Base-by-base conservation (phyloP, 2,113 vertebrate genomes). In the Proteles cristata region DNA sequence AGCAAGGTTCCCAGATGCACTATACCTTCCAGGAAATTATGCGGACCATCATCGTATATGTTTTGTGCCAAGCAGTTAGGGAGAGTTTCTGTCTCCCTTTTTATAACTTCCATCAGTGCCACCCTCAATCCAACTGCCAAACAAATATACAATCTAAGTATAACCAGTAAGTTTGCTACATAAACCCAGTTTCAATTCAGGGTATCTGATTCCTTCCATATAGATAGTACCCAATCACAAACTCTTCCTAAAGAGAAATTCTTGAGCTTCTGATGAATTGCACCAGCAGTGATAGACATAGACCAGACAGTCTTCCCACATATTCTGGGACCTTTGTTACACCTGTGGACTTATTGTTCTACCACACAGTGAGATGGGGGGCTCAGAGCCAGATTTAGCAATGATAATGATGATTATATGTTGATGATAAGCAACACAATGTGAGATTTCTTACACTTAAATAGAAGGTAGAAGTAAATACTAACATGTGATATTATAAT, bases 1-100 rank as follows among this genome's bases (percentile, higher is more conserved):
- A 71, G 43, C 50, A 58, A 69, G 90, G 39, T 76, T 77, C 11
- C 50, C 61, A 86, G 11, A 31, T n/a, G 25, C 86, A 8, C 63
- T 58, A 58, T 90, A 45, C 53, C 23, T 58, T 81, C 88, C 68
- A 94, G 74, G 63, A 90, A 96, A 93, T 84, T 48, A 84, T 17
- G 26, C 55, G 45, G 31, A 83, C 28, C 33, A 88, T 58, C 89
- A 68, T 79, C 63, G 33, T 39, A 21, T 39, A 45, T 5, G 12
- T 76, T 88, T 88, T 66, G 55, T 35, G 35, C 25, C 58, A 88
- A 58, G 12, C 11, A 11, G 15, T 53, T 76, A 92, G 7, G 15
- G 33, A 95, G 48, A 69, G 21, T 35, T 80, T 88, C 31, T 53
- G 12, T 11, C 26, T 80, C 19, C 31, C 28, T 88, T 93, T 48